Base-by-base conservation (phyloP, 2,113 vertebrate genomes). In the Gallinago paraguaiae region DNA sequence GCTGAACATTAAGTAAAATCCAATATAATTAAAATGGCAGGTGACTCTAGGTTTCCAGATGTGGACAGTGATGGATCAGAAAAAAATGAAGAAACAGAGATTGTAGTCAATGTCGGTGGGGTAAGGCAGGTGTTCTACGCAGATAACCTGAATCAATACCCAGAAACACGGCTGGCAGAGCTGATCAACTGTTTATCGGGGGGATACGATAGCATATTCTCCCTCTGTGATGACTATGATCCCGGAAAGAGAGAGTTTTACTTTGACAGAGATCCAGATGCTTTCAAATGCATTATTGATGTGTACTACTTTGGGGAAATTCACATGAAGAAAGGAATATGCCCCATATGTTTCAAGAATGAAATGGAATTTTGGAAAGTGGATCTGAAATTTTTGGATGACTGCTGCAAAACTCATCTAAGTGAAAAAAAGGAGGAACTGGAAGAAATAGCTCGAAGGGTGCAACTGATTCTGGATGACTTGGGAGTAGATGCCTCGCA, bases 361-460 rank as follows among this genome's bases (percentile, higher is more conserved):
- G 99, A 99, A 96, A 99, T 99, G 99, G 99, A 99, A 92, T 99
- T 99, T 97, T 99, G 99, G 99, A 99, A 98, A 97, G 99, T 99
- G 80, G 99, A 99, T 96, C 98, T 98, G 61, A 98, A 97, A 91
- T 99, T 98, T 92, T 93, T 99, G 90, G 99, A 99, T 51, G 99
- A 99, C 57, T 99, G 99, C 82, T 99, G 99, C 93, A 99, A 99
- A 94, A 98, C 98, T 94, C 98, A 99, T 88, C 95, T 99, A 78
- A 98, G 96, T 53, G 99, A 99, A 97, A 99, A 99, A 94, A 99
- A 98, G 27, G 99, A 99, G 74, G 99, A 99, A 97, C 96, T 99
- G 92, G 98, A 98, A 45, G 99, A 99, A 96, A 99, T 99, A 57
- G 99, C 99, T 6, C 97, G 97, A 86, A 99, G 99, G 86, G 99